Conservation (phyloP, 2,797 vertebrate genomes). For the Erpetoichthys calabaricus region DNA sequence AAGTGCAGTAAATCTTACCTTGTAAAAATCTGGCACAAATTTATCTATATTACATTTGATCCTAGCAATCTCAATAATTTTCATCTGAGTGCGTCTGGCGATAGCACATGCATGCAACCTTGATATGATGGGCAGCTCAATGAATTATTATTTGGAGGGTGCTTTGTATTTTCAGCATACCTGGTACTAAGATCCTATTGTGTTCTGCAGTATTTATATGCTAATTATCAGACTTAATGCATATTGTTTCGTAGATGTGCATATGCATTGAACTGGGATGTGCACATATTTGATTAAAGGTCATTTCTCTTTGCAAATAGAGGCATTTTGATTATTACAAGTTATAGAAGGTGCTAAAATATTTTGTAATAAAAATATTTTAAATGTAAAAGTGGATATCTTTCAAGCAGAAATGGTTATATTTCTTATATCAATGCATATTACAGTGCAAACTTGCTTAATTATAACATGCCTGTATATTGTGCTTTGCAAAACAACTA, state of each 20-base stretch:
- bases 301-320: too few relatives aligned
- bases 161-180: not conserved
- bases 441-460: too few relatives aligned
- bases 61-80: conserved; percentile 36
- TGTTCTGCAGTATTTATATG: not conserved
- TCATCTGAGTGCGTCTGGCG: conserved; percentile 19
- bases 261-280: not conserved
- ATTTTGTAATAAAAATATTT: too few relatives aligned
- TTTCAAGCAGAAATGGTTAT: too few relatives aligned
- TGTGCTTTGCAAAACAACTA: too few relatives aligned
- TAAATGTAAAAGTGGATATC: too few relatives aligned
- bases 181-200: not conserved
- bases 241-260: not conserved
- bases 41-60: conserved; percentile 43
- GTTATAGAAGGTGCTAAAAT: too few relatives aligned
- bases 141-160: not conserved
- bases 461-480: too few relatives aligned
- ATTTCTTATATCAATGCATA: too few relatives aligned
- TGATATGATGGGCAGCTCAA: not conserved
- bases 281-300: not conserved
- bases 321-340: too few relatives aligned
- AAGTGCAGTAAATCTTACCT: conserved; percentile 70
- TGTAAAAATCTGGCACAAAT: conserved; percentile 45
- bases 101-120: conserved; percentile 6
- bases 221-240: not conserved